These are phyloP conservation scores for Chrysomela aeneicollis DNA, from an alignment of 2,888 invertebrate genomes.

Conservation along the genomic window DNA sequence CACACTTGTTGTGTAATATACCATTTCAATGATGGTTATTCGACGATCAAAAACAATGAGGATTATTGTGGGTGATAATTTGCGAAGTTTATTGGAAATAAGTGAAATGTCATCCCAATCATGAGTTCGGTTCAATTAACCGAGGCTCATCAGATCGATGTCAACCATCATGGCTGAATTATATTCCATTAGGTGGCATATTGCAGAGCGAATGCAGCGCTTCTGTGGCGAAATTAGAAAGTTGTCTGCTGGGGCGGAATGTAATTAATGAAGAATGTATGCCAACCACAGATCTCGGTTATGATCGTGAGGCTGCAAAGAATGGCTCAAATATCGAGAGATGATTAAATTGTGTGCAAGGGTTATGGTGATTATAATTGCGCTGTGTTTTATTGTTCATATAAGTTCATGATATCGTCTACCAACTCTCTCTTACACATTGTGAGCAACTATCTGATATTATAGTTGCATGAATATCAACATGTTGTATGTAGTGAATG, in stretches of 20 bases:
- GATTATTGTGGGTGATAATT: too few species aligned
- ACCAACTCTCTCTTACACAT: neutral
- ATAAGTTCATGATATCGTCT: neutral
- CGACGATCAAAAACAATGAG: too few species aligned
- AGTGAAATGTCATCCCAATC: too few species aligned
- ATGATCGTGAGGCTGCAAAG: constrained; percentile 37
- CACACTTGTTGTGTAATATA: too few species aligned
- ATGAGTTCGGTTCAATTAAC: constrained; percentile 41
- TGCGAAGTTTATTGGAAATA: too few species aligned
- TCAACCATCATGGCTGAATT: constrained; percentile 58
- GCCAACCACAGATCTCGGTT: constrained; percentile 48
- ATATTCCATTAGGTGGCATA: constrained; percentile 60
- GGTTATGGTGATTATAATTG: neutral
- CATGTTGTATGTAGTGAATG: too few species aligned
- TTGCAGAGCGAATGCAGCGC: constrained; percentile 58
- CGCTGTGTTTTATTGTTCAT: constrained; percentile 13
- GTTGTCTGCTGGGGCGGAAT: constrained; percentile 52
- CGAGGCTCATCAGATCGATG: constrained; percentile 58
- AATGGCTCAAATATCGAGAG: constrained; percentile 46
- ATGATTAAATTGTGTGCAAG: constrained; percentile 39
- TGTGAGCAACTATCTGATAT: too few species aligned
- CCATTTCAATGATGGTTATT: too few species aligned
- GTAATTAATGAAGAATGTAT: constrained; percentile 59
- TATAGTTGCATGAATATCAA: too few species aligned
- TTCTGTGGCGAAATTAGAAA: constrained; percentile 57